Evolutionary conservation across 2,113 vertebrate species (phyloP).

Genomic region (Nannobrachium achirus): DNA sequence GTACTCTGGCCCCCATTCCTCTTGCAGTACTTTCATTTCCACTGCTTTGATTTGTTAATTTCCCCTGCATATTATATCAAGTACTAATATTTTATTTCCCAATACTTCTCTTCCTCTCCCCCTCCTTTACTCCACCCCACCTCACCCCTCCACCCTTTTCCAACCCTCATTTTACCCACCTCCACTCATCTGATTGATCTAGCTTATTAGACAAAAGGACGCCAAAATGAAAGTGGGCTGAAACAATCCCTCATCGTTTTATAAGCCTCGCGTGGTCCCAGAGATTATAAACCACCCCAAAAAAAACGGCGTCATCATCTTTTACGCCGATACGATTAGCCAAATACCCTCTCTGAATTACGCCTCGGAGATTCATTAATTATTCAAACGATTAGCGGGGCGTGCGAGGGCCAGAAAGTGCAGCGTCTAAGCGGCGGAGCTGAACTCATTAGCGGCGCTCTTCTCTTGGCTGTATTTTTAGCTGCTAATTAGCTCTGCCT

Average conservation of each 20-base stretch:
- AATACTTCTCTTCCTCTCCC: neutral
- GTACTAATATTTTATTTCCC: neutral
- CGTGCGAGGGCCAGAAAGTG: slow-evolving; percentile 48
- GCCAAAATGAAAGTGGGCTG: slow-evolving; percentile 24
- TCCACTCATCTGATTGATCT: slow-evolving; percentile 20
- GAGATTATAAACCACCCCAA: slow-evolving; percentile 10
- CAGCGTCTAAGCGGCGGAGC: slow-evolving; percentile 52
- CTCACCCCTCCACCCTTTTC: neutral
- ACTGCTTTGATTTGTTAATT: too few relatives aligned
- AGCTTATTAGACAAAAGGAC: slow-evolving; percentile 37
- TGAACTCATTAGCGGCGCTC: slow-evolving; percentile 61
- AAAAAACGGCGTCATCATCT: slow-evolving; percentile 40
- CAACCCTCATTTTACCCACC: neutral
- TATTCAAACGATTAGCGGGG: slow-evolving; percentile 66
- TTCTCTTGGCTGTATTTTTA: slow-evolving; percentile 63
- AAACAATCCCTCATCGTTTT: slow-evolving; percentile 40
- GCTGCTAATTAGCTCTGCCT: slow-evolving; percentile 56
- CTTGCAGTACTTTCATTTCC: too few relatives aligned
- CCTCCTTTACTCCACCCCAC: neutral
- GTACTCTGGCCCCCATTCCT: too few relatives aligned
- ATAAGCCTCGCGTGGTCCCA: slow-evolving; percentile 17
- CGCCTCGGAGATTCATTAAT: slow-evolving; percentile 56
- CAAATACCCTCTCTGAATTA: slow-evolving; percentile 43
- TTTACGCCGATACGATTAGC: slow-evolving; percentile 32
- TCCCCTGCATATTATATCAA: too few relatives aligned